Percentiles rank a stretch among this genome's conserved stretches.
phyloP scores from a whole-genome alignment of 2,797 vertebrate species.

The Macropus fuliginosus region DNA sequence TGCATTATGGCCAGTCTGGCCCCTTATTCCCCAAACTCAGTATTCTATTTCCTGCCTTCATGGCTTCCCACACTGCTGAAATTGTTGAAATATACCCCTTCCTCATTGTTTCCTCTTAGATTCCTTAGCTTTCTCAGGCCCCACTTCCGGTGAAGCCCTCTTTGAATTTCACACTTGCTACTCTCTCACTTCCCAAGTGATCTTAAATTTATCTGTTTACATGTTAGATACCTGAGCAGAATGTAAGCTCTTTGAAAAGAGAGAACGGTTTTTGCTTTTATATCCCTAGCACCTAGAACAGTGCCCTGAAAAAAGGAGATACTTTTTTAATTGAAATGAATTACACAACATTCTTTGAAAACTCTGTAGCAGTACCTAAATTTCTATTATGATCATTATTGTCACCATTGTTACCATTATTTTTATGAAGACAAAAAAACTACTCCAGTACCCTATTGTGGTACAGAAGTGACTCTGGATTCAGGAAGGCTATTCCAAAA shows the following conservation, averaged over 20 bases:
- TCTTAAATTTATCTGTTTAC: background rate
- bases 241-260: background rate
- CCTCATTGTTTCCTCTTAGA: background rate
- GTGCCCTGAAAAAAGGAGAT: background rate
- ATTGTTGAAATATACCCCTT: background rate
- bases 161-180: background rate
- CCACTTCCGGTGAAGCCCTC: background rate
- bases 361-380: background rate
- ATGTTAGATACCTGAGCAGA: background rate
- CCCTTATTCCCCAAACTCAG: no score
- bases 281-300: background rate
- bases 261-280: background rate
- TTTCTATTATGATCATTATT: background rate
- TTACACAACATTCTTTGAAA: background rate
- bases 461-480: background rate
- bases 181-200: background rate
- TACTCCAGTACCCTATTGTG: background rate
- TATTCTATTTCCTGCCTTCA: background rate
- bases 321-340: background rate
- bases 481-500: background rate
- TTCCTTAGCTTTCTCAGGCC: background rate
- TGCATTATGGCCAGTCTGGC: no score
- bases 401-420: background rate
- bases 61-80: background rate
- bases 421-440: background rate